Conservation (phyloP, 2,797 vertebrate species). For the Danio jaintianensis region DNA sequence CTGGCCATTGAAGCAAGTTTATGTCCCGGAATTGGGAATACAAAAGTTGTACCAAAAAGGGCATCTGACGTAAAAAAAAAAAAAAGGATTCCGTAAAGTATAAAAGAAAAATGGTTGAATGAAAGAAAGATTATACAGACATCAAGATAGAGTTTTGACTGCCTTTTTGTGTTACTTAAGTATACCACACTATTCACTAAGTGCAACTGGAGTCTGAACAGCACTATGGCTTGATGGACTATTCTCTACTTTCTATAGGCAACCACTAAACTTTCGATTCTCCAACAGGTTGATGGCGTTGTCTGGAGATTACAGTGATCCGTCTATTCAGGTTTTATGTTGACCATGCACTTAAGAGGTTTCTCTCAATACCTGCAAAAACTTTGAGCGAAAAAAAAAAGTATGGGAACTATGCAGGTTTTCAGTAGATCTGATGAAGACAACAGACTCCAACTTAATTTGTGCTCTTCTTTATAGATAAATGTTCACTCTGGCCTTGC, state of each 20-base stretch:
- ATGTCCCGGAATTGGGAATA: too few relatives aligned
- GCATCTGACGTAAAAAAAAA: too few relatives aligned
- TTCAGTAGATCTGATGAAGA: not conserved
- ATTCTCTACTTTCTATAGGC: not conserved
- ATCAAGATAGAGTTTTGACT: not conserved
- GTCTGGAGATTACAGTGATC: not conserved
- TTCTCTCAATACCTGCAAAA: slow-evolving; percentile 1
- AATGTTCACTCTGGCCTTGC: not conserved
- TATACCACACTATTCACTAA: not conserved
- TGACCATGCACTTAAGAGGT: not conserved
- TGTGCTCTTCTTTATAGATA: not conserved
- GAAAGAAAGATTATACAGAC: not conserved
- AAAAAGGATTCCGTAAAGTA: not conserved
- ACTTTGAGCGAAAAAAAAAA: not conserved
- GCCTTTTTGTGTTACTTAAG: not conserved
- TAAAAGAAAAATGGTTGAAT: not conserved
- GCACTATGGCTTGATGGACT: not conserved
- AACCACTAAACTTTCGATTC: slow-evolving; percentile 9
- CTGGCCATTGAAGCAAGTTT: too few relatives aligned
- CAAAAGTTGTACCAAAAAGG: too few relatives aligned
- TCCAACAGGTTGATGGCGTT: not conserved
- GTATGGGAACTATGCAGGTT: not conserved
- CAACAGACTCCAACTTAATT: not conserved
- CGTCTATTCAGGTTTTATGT: not conserved
- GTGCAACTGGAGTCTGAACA: not conserved